Percentiles rank a stretch among this genome's conserved stretches.
These are phyloP conservation scores for Choreutis nemorana DNA, from an alignment of 2,888 invertebrate genomes.

Conservation along the genomic window DNA sequence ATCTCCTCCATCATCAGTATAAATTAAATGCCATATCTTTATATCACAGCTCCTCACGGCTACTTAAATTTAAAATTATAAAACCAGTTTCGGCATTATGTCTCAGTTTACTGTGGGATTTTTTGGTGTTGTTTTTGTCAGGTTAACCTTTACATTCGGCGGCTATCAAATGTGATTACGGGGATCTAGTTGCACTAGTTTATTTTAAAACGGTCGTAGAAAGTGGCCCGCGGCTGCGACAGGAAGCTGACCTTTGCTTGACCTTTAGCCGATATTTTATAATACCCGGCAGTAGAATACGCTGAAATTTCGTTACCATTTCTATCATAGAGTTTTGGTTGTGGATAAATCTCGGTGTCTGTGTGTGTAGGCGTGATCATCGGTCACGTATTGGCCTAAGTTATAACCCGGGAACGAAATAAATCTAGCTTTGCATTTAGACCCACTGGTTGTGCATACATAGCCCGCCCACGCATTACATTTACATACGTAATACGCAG, in stretches of 20 bases:
- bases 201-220: constrained; percentile 37
- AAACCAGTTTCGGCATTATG: no score
- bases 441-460: constrained; percentile 23
- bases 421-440: constrained; percentile 41
- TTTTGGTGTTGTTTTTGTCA: constrained; percentile 12
- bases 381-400: constrained; percentile 58
- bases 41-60: no score
- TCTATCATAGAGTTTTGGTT: constrained; percentile 25
- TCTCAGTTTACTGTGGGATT: constrained; percentile 8
- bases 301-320: constrained; percentile 45
- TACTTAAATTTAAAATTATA: no score
- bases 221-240: constrained; percentile 44
- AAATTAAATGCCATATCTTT: no score
- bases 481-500: constrained; percentile 22
- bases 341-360: constrained; percentile 26
- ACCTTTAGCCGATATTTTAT: constrained; percentile 44
- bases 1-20: no score
- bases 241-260: constrained; percentile 53
- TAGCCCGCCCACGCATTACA: constrained; percentile 31
- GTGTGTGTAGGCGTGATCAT: constrained; percentile 47
- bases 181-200: constrained; percentile 39
- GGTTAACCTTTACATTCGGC: constrained; percentile 21
- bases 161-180: no score
- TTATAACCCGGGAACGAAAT: constrained; percentile 49
- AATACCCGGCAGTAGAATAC: constrained; percentile 29